phyloP scores from a whole-genome alignment of 2,888 invertebrate genomes.

The Galerucella pusilla region DNA sequence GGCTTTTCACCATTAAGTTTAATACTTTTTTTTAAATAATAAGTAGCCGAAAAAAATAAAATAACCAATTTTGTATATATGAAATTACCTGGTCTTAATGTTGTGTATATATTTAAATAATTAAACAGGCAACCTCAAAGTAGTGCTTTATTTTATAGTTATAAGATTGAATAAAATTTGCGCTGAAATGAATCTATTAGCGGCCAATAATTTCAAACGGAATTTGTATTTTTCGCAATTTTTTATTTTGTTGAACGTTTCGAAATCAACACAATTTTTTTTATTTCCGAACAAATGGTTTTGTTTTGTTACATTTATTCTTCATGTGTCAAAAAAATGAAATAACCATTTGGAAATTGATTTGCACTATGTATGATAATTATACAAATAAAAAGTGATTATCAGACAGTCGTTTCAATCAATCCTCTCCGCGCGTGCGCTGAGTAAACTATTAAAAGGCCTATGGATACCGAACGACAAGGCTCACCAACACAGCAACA shows the following conservation, averaged over 20 bases:
- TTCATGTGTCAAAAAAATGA: slow-evolving; percentile 41
- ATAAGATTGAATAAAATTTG: slow-evolving; percentile 38
- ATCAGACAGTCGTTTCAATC: not conserved
- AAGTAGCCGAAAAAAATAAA: slow-evolving; percentile 20
- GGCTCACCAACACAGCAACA: too few species aligned
- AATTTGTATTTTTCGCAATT: slow-evolving; percentile 29
- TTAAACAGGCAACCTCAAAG: slow-evolving; percentile 40
- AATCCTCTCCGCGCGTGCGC: too few species aligned
- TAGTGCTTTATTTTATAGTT: slow-evolving; percentile 46
- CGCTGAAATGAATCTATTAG: slow-evolving; percentile 37
- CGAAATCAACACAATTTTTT: not conserved
- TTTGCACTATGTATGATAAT: slow-evolving; percentile 48
- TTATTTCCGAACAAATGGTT: slow-evolving; percentile 1
- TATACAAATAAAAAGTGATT: slow-evolving; percentile 44
- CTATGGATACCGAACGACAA: too few species aligned
- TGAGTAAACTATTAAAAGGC: too few species aligned
- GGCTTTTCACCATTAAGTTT: slow-evolving; percentile 12
- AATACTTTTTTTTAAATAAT: not conserved
- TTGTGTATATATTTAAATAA: slow-evolving; percentile 46
- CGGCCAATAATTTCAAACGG: slow-evolving; percentile 38
- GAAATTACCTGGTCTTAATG: slow-evolving; percentile 44
- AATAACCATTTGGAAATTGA: slow-evolving; percentile 32
- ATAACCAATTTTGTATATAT: slow-evolving; percentile 35
- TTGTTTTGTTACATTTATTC: slow-evolving; percentile 15
- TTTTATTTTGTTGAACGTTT: slow-evolving; percentile 4